These are phyloP conservation scores for Serrognathus titanus DNA, from an alignment of 2,888 invertebrate species.

Conservation along the genomic window DNA sequence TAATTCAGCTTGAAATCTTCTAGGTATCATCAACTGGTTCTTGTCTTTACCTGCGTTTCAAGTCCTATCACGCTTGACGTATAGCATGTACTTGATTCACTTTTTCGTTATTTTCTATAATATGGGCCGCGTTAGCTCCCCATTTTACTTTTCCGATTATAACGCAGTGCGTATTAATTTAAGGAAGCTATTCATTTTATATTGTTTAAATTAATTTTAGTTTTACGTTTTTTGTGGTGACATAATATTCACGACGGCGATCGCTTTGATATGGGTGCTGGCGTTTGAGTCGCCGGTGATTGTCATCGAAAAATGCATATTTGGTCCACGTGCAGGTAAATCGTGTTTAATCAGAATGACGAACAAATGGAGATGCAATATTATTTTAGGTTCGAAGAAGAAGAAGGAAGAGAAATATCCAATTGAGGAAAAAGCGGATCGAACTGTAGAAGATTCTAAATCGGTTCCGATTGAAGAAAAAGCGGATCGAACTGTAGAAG, in stretches of 20 bases:
- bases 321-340: neutral
- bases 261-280: slow-evolving; percentile 47
- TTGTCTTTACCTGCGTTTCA: slow-evolving; percentile 51
- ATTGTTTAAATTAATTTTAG: slow-evolving; percentile 27
- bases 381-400: too few species aligned
- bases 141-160: slow-evolving; percentile 31
- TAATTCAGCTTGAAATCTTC: slow-evolving; percentile 26
- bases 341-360: too few species aligned
- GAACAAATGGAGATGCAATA: too few species aligned
- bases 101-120: slow-evolving; percentile 38
- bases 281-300: slow-evolving; percentile 52
- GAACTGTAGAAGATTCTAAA: too few species aligned
- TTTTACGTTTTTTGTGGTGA: slow-evolving; percentile 49
- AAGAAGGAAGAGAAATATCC: too few species aligned
- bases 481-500: too few species aligned
- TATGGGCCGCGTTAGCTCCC: slow-evolving; percentile 26
- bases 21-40: slow-evolving; percentile 52
- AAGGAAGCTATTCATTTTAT: too few species aligned
- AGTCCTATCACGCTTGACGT: slow-evolving; percentile 54
- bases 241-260: slow-evolving; percentile 42
- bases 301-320: slow-evolving; percentile 45
- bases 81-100: slow-evolving; percentile 55
- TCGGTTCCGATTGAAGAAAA: too few species aligned
- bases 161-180: slow-evolving; percentile 29
- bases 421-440: too few species aligned